Evolutionary conservation across 2,888 invertebrate genomes (phyloP), one percentile per base, ranked within the genome.

Genomic region (Athrips mouffetella): DNA sequence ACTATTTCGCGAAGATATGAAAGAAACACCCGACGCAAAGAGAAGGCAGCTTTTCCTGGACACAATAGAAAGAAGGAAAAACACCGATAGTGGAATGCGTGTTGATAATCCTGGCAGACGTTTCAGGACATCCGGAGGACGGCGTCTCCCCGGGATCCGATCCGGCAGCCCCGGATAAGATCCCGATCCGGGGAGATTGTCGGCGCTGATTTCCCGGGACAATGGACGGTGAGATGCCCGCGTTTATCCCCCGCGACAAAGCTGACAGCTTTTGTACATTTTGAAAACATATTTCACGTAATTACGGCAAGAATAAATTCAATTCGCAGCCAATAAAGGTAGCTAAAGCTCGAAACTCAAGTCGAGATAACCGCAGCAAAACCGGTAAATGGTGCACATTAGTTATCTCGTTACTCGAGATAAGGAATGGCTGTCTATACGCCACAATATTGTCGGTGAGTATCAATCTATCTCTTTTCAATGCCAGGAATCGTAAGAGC

Each of bases 81-180:
- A 65, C 62, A 57, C 57, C 67, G 62, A 73, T 61, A 63, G 63
- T 59, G 61, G 67, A 62, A 63, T 65, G 72, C 69, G 73, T 71
- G 79, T 76, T 76, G 74, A 78, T 80, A 80, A 80, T 81, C 74
- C 76, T 70, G 74, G 73, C 78, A 78, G 80, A 74, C 74, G 70
- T 74, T 63, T 35, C 57, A 57, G 62, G 62, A 62, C 67, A 65
- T 79, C 78, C 76, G 81, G 70, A 63, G 57, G 63, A 64, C 58
- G 63, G 62, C 58, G 60, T 65, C 64, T 10, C 65, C 65, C 66
- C 68, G 63, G 70, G 67, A 68, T 71, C 69, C 70, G 72, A 70
- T 74, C 72, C 70, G 67, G 65, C 60, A 55, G 63, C 64, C 44
- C 64, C 65, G 75, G 68, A 74, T 76, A 76, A 80, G 70, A 79